Conservation (phyloP, 2,888 invertebrate species). For the Cheiracanthium punctorium region DNA sequence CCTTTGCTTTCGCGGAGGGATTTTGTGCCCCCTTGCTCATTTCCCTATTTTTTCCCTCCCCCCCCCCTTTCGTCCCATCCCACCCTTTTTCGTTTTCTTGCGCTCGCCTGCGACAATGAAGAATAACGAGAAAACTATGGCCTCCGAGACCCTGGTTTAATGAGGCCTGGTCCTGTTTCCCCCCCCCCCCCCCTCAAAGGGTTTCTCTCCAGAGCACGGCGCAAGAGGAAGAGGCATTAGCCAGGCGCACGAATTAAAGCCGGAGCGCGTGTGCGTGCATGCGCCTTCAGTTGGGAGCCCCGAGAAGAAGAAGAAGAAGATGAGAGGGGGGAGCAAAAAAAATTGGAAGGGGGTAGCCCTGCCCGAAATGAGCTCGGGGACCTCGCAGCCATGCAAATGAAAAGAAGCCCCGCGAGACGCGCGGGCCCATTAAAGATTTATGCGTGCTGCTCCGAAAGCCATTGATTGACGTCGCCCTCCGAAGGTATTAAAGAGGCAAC, state of each 20-base stretch:
- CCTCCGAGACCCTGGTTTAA: slow-evolving; percentile 63
- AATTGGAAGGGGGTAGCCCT: not conserved
- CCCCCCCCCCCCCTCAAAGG: too few relatives aligned
- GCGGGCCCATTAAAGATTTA: slow-evolving; percentile 69
- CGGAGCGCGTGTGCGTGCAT: slow-evolving; percentile 28
- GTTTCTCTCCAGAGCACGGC: slow-evolving; percentile 36
- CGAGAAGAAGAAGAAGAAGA: too few relatives aligned
- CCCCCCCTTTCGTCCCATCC: slow-evolving; percentile 25
- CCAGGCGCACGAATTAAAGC: slow-evolving; percentile 54
- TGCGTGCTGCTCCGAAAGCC: slow-evolving; percentile 48
- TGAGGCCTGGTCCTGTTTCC: too few relatives aligned
- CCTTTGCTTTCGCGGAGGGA: slow-evolving; percentile 22
- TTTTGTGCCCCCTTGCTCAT: slow-evolving; percentile 56
- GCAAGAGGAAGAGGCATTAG: slow-evolving; percentile 28
- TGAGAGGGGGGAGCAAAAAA: not conserved
- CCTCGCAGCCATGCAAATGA: slow-evolving; percentile 63
- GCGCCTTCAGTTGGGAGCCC: not conserved
- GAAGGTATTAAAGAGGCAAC: slow-evolving; percentile 62
- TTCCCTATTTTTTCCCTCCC: slow-evolving; percentile 18
- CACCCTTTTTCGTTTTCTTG: not conserved
- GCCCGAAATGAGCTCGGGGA: slow-evolving; percentile 49
- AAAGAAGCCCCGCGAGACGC: slow-evolving; percentile 62
- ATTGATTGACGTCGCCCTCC: slow-evolving; percentile 69
- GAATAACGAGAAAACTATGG: slow-evolving; percentile 72
- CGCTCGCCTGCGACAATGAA: slow-evolving; percentile 68